These are phyloP conservation scores for Capreolus pygargus DNA, from an alignment of 2,113 vertebrate species.

Conservation along the genomic window DNA sequence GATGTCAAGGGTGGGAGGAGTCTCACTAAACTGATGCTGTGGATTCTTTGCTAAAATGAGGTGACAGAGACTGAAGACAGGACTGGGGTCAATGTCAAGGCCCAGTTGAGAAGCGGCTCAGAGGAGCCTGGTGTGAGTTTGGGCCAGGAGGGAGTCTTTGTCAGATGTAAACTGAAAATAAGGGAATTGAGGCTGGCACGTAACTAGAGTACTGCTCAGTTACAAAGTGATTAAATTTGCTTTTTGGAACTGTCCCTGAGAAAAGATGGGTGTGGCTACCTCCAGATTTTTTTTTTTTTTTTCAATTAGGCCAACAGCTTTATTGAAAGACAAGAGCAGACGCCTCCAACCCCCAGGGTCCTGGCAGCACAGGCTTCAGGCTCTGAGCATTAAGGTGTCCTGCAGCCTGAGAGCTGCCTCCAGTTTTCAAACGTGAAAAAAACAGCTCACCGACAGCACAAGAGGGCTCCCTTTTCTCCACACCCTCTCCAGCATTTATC, in stretches of 20 bases:
- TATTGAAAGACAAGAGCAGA: background rate
- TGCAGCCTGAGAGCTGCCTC: background rate
- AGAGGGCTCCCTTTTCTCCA: background rate
- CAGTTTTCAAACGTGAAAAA: background rate
- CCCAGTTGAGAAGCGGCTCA: background rate
- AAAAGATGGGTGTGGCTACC: background rate
- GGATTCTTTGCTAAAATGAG: background rate
- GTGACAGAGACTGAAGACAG: background rate
- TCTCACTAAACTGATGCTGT: background rate
- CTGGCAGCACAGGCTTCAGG: background rate
- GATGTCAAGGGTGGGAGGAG: background rate
- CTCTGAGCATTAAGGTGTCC: background rate
- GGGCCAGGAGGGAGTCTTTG: background rate
- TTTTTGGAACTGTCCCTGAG: background rate
- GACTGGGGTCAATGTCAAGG: background rate
- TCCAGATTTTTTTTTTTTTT: background rate
- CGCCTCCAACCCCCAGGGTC: background rate
- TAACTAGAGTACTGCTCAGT: background rate
- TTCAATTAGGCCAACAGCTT: background rate
- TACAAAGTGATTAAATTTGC: background rate
- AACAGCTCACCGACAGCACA: background rate
- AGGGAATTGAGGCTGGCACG: background rate
- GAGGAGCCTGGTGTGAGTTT: background rate
- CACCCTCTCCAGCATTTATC: background rate
- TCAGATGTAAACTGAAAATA: background rate